These are phyloP conservation scores for Pseudonaja textilis DNA, from an alignment of 2,113 vertebrate genomes.

Conservation along the genomic window DNA sequence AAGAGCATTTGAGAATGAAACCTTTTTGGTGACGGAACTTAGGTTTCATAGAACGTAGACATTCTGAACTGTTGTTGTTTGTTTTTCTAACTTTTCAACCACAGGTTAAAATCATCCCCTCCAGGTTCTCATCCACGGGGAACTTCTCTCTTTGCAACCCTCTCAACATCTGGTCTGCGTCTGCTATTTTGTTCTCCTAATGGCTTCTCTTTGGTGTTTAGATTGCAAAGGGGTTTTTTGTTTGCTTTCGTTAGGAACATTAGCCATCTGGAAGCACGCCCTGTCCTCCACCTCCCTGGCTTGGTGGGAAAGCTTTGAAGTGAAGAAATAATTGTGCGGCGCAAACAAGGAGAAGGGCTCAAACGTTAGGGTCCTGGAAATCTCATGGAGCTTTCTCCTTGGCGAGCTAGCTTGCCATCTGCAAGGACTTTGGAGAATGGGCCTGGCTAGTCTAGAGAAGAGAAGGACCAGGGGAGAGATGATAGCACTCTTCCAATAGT, in stretches of 20 bases:
- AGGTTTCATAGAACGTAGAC: too few relatives aligned
- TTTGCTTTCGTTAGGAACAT: neutral
- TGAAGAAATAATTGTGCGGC: neutral
- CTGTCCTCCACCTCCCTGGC: neutral
- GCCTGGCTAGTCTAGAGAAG: too few relatives aligned
- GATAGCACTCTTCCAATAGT: too few relatives aligned
- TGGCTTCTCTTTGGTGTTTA: neutral
- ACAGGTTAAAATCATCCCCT: neutral
- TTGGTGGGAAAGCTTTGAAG: neutral
- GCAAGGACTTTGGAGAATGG: too few relatives aligned
- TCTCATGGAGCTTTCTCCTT: neutral
- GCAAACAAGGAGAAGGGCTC: too few relatives aligned
- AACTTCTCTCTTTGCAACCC: neutral
- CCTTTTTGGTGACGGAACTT: too few relatives aligned
- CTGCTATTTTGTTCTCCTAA: neutral
- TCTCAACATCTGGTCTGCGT: neutral
- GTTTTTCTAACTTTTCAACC: neutral
- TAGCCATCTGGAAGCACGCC: neutral
- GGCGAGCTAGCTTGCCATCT: neutral
- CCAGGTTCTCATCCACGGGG: neutral
- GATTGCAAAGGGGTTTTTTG: neutral
- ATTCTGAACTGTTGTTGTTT: too few relatives aligned
- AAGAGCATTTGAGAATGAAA: neutral
- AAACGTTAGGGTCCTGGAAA: too few relatives aligned
- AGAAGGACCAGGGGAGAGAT: too few relatives aligned